Percentiles rank a stretch among this genome's conserved stretches.
Conservation (phyloP, 92 coral and sea anemone genomes). For the Ricordea florida region DNA sequence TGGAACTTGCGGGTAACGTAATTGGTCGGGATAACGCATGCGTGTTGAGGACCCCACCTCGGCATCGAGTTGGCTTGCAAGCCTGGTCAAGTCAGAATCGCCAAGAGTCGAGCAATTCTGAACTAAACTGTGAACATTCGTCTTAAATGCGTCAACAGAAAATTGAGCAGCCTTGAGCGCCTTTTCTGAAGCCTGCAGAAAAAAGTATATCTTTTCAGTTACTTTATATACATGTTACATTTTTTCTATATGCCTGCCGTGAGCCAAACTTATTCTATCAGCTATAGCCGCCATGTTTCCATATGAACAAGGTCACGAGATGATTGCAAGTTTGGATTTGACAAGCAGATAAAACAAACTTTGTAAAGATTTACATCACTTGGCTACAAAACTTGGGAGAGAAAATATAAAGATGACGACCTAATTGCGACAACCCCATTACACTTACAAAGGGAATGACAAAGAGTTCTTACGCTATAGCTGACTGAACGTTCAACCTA, state of each 20-base stretch:
- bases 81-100: conserved; percentile 16
- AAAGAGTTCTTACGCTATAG: too few species aligned
- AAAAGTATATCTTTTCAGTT: background rate
- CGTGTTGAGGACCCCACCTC: conserved; percentile 58
- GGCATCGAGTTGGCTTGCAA: conserved; percentile 37
- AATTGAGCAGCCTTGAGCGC: conserved; percentile 79
- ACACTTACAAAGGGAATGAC: too few species aligned
- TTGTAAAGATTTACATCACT: too few species aligned
- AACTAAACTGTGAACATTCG: conserved; percentile 25
- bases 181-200: conserved; percentile 66
- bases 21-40: conserved; percentile 80
- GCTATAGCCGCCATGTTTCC: too few species aligned
- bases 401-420: too few species aligned
- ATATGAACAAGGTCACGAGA: too few species aligned
- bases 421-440: too few species aligned
- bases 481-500: too few species aligned
- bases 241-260: background rate
- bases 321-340: too few species aligned
- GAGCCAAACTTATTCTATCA: too few species aligned
- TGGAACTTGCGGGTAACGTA: conserved; percentile 63
- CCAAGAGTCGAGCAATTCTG: conserved; percentile 18
- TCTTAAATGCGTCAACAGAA: conserved; percentile 53
- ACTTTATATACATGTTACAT: background rate
- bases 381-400: too few species aligned
- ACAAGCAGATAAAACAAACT: too few species aligned